A percentile compares a stretch with the other conserved stretches of the same genome.
Evolutionary conservation across 1,140 invertebrate genomes (phyloP).

Genomic region (Leguminivora glycinivorella): DNA sequence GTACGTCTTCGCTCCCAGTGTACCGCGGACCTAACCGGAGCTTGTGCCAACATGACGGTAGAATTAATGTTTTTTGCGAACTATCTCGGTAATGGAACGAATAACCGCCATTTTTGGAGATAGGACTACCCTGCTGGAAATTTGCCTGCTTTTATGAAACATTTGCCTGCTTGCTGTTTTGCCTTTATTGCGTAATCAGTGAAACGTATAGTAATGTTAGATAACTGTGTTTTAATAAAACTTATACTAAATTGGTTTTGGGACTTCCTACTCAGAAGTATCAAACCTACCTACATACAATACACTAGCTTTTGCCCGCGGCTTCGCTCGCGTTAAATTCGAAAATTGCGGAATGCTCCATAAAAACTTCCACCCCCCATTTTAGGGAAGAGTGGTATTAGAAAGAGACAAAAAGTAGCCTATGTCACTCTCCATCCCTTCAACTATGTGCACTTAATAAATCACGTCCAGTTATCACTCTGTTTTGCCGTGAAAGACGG

Average conservation of each 20-base stretch:
- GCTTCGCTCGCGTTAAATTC: too few species aligned
- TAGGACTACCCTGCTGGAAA: slow-evolving; percentile 9
- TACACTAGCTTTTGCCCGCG: too few species aligned
- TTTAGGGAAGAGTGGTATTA: too few species aligned
- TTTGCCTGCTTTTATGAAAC: slow-evolving; percentile 7
- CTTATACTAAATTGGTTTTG: neutral
- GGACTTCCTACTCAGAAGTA: too few species aligned
- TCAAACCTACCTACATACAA: too few species aligned
- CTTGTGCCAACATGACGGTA: slow-evolving; percentile 41
- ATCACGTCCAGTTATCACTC: too few species aligned
- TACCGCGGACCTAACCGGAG: slow-evolving; percentile 18
- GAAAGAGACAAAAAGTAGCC: too few species aligned
- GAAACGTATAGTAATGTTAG: neutral
- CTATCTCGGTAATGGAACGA: slow-evolving; percentile 52
- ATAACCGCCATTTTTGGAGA: slow-evolving; percentile 43
- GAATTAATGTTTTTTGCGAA: slow-evolving; percentile 63
- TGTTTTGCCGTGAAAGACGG: too few species aligned
- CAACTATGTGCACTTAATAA: too few species aligned
- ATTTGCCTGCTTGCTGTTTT: neutral
- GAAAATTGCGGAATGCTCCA: too few species aligned
- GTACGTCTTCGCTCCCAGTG: slow-evolving; percentile 28
- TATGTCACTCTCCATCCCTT: too few species aligned
- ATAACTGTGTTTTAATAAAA: neutral
- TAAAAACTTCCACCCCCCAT: too few species aligned
- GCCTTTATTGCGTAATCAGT: neutral